These are phyloP conservation scores for Zoanthus sociatus DNA, from an alignment of 92 coral and sea anemone species.

Conservation along the genomic window DNA sequence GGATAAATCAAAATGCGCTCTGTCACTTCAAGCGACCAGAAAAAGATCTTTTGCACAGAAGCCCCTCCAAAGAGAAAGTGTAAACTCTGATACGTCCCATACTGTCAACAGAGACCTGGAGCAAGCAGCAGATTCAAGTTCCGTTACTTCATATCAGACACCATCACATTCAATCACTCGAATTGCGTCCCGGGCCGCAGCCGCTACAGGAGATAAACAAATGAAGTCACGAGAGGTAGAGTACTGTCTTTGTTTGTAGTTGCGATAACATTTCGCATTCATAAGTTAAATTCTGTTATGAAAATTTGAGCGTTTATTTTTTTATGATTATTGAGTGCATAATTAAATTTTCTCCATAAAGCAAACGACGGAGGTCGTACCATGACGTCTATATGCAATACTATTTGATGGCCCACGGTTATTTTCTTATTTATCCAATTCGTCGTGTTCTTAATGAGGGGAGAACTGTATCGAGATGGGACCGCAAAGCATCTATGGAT, in stretches of 20 bases:
- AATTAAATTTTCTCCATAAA: no score
- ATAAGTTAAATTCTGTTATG: no score
- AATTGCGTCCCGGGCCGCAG: constrained; percentile 7
- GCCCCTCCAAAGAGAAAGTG: constrained; percentile 26
- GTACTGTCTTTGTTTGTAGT: no score
- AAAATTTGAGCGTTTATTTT: no score
- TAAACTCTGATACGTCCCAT: background rate
- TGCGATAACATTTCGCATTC: no score
- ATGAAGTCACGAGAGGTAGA: constrained; percentile 33
- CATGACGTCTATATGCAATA: no score
- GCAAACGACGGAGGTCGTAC: background rate
- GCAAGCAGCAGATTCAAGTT: constrained; percentile 34
- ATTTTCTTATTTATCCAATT: no score
- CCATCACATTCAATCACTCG: constrained; percentile 12
- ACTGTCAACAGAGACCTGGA: constrained; percentile 10
- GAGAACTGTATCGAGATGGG: no score
- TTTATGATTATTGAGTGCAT: no score
- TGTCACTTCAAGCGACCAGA: constrained; percentile 39
- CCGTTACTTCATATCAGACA: constrained; percentile 38
- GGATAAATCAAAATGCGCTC: constrained; percentile 57
- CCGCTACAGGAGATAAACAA: background rate
- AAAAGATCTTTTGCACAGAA: constrained; percentile 48
- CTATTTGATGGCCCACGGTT: no score
- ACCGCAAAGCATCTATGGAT: no score
- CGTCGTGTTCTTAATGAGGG: no score